Evolutionary conservation across 2,113 vertebrate genomes (phyloP), one percentile per base, ranked within the genome.

Genomic region (Cynoglossus semilaevis): DNA sequence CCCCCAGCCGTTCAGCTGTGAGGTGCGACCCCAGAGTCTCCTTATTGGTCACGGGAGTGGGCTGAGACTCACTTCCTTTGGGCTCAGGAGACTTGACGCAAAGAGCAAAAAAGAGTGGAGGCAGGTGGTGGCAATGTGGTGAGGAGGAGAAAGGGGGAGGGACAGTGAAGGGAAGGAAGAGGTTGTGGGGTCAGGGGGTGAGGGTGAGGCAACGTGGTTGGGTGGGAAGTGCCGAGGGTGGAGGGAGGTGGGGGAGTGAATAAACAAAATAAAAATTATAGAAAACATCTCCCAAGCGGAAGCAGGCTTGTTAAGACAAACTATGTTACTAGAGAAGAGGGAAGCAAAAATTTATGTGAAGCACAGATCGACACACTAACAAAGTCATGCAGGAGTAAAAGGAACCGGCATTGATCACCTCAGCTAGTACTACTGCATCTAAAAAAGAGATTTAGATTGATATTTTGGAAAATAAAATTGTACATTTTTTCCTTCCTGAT

Each of bases 11-110:
- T 88, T 92, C 92, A 90, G 92, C 88, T 73, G 93, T 93, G 82
- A 94, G 90, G 81, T 91, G 92, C 75, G 93, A 92, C 90, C 92
- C 93, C 90, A 94, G 79, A 79, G 91, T 89, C 88, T 94, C 92
- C 92, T 92, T 91, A 92, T 85, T 92, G 89, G 93, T 93, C 89
- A 91, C 87, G 55, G 90, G 90, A 85, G 90, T 88, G 89, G 92
- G 91, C 90, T 92, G 93, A 85, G 92, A 91, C 88, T 94, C 94
- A 89, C 93, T 83, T 90, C 93, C 91, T 87, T 90, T 92, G 90
- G 90, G 92, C 85, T 94, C 93, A 79, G 93, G 91, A 16, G 89
- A 94, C 92, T 85, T 94, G 90, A 89, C 72, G 79, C 80, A 88
- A 81, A 85, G 66, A 83, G 79, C 90, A 85, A 90, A 90, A 29